Evolutionary conservation across 2,888 invertebrate species (phyloP).

Genomic region (Stenotaenia linearis): DNA sequence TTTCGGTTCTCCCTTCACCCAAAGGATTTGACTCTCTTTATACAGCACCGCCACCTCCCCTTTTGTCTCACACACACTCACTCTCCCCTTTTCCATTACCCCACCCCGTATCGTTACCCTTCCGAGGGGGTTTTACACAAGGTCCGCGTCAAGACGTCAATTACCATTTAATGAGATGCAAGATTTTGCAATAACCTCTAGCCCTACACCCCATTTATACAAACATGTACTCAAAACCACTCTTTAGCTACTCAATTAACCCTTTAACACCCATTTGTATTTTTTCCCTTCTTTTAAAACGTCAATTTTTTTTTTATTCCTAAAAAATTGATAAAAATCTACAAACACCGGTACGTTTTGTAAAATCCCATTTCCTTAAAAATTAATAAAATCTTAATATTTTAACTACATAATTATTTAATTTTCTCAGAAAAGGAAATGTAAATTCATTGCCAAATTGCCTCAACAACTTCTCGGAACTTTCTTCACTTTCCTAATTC

Average conservation of each 20-base stretch:
- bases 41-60: neutral
- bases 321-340: neutral
- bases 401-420: no score
- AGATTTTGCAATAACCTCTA: conserved; percentile 20
- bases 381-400: no score
- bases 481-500: no score
- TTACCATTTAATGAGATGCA: conserved; percentile 17
- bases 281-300: neutral
- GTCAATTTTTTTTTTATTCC: neutral
- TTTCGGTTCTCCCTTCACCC: neutral
- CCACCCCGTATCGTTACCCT: conserved; percentile 19
- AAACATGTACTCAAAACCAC: neutral
- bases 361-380: no score
- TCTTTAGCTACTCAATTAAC: neutral
- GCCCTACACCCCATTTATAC: neutral
- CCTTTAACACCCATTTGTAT: neutral
- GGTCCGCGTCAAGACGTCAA: conserved; percentile 6
- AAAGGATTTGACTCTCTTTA: conserved; percentile 13
- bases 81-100: conserved; percentile 11
- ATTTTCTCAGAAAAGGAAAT: neutral
- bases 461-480: no score
- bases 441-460: no score
- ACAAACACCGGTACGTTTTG: no score
- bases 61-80: neutral
- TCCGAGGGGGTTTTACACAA: neutral